Evolutionary conservation across 2,888 invertebrate species (phyloP), one percentile per base, ranked within the genome.

Genomic region (Unio delphinus): DNA sequence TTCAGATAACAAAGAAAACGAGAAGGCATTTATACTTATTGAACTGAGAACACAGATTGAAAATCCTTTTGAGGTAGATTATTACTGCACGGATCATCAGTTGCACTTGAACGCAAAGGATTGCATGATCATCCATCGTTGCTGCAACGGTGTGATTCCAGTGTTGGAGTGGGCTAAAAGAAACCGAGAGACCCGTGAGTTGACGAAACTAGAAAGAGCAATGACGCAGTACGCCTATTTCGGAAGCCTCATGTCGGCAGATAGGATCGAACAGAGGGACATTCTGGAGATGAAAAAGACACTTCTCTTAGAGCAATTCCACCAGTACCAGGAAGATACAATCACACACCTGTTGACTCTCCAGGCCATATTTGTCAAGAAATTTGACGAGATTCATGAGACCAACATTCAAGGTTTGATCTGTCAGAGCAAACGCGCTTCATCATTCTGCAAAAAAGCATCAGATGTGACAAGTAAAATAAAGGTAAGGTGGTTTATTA

Each of bases 81-180:
- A 2, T 45, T 45, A 45, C 45, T 45, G 45, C 45, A 45, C 11
- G 1, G 45, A 45, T 45, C 45, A 45, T 45, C 11, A 45, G 45
- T 45, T 45, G 45, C 11, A 1, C 45, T 11, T 45, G 45, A 45
- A 45, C 45, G 11, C 45, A 45, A 45, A 11, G 11, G 45, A 45
- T 45, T 45, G 45, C 11, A 45, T 45, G 45, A 45, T 2, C 45
- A 45, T 11, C 11, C 45, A 45, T 45, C 45, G 45, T 5, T 34
- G 57, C 17, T 77, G 77, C 57, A 57, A 71, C 45, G 64, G 71
- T 34, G 64, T 77, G 28, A 69, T 77, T 34, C 70, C 77, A 11
- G 77, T 72, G 0, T 64, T 66, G 18, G 77, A 77, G 57, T 77
- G 77, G 77, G 77, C 75, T 6, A 75, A 77, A 55, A 64, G 55